Base-by-base conservation (phyloP, 2,113 vertebrate species). In the Ammodramus savannarum region DNA sequence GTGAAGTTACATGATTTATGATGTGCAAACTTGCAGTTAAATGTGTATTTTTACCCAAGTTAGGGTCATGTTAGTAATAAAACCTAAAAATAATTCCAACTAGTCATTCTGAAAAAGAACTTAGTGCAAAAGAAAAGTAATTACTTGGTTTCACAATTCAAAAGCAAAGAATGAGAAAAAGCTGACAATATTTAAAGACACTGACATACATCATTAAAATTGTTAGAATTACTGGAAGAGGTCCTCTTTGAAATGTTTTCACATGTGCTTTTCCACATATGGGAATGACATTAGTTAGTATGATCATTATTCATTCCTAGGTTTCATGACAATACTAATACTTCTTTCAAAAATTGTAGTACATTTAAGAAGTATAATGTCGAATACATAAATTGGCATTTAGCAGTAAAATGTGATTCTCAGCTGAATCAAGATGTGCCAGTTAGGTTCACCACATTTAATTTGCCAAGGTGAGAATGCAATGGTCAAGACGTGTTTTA, bases 391-490 rank as follows among this genome's bases (percentile, higher is more conserved):
- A 96, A 96, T 79, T 94, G 46, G 16, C 69, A 91, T 97, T 97
- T 93, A 97, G 87, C 87, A 97, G 87, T 83, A 94, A 96, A 93
- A 39, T 17, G 2, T 92, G 85, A 89, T 73, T 95, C 61, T 96
- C 93, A 73, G 85, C 67, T 89, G 34, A 93, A 92, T 96, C 74
- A 88, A 96, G 85, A 95, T 72, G 36, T 85, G 84, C 66, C 85
- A 65, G 36, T 90, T 96, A 95, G 93, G 65, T 76, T 97, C 95
- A 91, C 76, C 83, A 69, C 76, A 89, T 95, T 88, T 84, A 87
- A 73, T 81, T 86, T 95, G 81, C 62, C 85, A 96, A 95, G 91
- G 95, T 96, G 94, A 92, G 97, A 96, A 96, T 96, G 76, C 55
- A 44, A 85, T 10, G 2, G 41, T 79, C 90, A 90, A 95, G 75